Base-by-base conservation (phyloP, 2,797 vertebrate genomes). In the Cynopterus sphinx region DNA sequence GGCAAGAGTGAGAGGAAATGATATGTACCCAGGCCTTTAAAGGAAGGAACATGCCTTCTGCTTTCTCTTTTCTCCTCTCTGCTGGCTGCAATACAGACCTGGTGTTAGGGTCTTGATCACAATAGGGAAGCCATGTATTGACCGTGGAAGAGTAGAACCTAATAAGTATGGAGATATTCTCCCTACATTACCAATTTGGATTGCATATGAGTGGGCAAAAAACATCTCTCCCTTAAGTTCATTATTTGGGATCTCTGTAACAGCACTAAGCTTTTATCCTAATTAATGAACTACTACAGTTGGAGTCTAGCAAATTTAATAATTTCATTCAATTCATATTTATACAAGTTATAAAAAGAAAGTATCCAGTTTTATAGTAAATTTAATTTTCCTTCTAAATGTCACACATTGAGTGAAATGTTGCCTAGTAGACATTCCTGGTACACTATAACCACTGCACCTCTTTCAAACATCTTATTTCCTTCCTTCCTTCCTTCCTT, bases 301-400 rank as follows among this genome's bases (percentile, higher is more conserved):
- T 87, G 19, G 59, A 95, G 71, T 61, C 61, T 65, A 68, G 65
- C 39, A 51, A 36, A 43, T 6, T 24, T 17, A 77, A 33, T 53
- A 6, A 57, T 57, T 41, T 51, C 51, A 70, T 83, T 81, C 57
- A 55, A 57, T 74, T 53, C 86, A 57, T 86, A 85, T n/a, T 43
- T 77, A 91, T 71, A 26, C 28, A n/a, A 11, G 21, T 83, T 74
- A 63, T 49, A 70, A 96, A 59, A 28, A 75, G 49, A 85, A 46
- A 1, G 22, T 39, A 33, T n/a, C 49, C 61, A 81, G 13, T 51
- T 87, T 94, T 61, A 73, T 21, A 51, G 31, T 73, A 71, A 86
- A 87, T 41, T 90, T 61, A 21, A 33, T 87, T 96, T 94, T 96
- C 26, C 19, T 88, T 88, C 41, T 71, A 49, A 74, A 11, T 63